Evolutionary conservation across 1,140 invertebrate genomes (phyloP).

Genomic region (Aphidius ervi): DNA sequence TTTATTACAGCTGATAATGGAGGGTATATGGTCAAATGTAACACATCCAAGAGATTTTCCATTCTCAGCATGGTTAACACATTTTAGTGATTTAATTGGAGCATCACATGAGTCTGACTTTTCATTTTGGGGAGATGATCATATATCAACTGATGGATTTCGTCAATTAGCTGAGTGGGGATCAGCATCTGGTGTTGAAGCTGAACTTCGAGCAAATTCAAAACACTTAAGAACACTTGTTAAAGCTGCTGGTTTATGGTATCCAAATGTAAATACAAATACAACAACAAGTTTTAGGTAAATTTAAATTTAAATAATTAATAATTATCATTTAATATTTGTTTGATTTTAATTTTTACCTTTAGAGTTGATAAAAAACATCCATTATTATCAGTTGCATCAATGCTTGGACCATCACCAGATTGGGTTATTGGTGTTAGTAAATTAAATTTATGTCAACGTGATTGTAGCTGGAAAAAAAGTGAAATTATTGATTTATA

Average conservation of each 20-base stretch:
- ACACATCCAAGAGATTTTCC: slow-evolving; percentile 98
- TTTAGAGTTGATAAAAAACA: slow-evolving; percentile 77
- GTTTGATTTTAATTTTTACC: slow-evolving; percentile 5
- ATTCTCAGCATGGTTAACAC: slow-evolving; percentile 81
- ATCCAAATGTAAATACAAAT: slow-evolving; percentile 87
- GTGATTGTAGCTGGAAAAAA: slow-evolving; percentile 84
- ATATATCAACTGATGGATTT: slow-evolving; percentile 86
- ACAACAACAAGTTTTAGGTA: slow-evolving; percentile 74
- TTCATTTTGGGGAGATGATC: slow-evolving; percentile 90
- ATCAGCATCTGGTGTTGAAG: slow-evolving; percentile 84
- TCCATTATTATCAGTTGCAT: slow-evolving; percentile 86
- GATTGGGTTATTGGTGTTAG: slow-evolving; percentile 94
- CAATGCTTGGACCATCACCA: slow-evolving; percentile 92
- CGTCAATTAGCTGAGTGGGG: slow-evolving; percentile 92
- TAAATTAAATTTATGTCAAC: slow-evolving; percentile 79
- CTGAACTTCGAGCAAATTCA: slow-evolving; percentile 80
- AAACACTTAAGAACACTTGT: slow-evolving; percentile 85
- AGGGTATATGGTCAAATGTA: slow-evolving; percentile 92
- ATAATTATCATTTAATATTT: neutral
- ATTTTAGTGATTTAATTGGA: slow-evolving; percentile 97
- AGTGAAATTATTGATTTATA: slow-evolving; percentile 78
- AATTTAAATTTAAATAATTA: neutral
- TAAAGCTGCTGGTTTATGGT: slow-evolving; percentile 91
- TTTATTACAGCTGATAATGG: slow-evolving; percentile 73
- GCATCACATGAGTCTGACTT: slow-evolving; percentile 90